Conservation (phyloP, 23 tunicate species). For the Ascidia mentula region DNA sequence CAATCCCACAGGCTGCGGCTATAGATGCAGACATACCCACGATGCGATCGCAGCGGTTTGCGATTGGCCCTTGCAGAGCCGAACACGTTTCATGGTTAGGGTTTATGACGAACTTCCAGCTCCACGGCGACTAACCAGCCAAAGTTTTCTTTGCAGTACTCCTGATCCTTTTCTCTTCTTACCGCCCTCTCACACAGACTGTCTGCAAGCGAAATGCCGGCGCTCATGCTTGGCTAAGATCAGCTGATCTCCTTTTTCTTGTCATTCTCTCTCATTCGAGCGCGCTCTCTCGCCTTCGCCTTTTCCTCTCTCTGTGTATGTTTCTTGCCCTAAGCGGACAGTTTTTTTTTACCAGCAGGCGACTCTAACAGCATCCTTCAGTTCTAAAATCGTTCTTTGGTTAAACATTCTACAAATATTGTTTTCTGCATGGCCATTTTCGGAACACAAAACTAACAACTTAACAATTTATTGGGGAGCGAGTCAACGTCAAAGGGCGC, state of each 20-base stretch:
- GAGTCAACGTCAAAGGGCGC: too few species aligned
- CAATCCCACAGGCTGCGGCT: neutral
- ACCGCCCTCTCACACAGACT: neutral
- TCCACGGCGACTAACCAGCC: neutral
- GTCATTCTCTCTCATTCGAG: neutral
- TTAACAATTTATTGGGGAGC: too few species aligned
- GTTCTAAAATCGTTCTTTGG: too few species aligned
- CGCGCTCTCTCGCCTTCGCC: neutral
- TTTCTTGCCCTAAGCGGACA: neutral
- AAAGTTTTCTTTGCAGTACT: neutral
- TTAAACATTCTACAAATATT: too few species aligned
- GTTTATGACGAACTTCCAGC: neutral
- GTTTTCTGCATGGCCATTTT: too few species aligned
- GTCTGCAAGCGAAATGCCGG: neutral
- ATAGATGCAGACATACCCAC: neutral
- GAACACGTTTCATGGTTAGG: neutral
- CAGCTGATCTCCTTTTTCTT: conserved; percentile 7
- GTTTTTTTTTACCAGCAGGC: neutral
- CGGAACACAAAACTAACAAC: too few species aligned
- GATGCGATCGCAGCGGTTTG: neutral
- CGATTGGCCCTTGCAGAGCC: neutral
- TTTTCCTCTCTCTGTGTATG: neutral
- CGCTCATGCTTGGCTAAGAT: conserved; percentile 9
- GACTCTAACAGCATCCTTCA: too few species aligned
- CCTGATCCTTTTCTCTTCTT: neutral